A percentile compares a stretch with the other conserved stretches of the same genome.
These are phyloP conservation scores for Caenorhabditis angaria DNA, from an alignment of 2,888 invertebrate species.

Conservation along the genomic window DNA sequence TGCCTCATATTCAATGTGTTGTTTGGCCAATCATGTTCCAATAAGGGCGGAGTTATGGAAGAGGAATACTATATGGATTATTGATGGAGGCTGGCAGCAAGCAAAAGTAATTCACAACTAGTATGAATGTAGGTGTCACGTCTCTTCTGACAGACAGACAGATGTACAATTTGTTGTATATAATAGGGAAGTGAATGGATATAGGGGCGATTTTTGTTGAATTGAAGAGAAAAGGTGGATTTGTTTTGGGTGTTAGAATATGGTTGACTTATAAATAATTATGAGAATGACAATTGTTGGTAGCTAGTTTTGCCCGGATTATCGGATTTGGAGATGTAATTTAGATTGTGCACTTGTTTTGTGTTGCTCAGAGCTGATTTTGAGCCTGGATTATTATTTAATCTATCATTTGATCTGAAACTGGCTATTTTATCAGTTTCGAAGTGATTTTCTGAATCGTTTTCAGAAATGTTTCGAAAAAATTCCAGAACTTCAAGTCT, in stretches of 20 bases:
- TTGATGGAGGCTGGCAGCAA: not conserved
- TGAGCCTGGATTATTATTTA: no score
- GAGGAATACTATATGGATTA: slow-evolving; percentile 2
- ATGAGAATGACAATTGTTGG: no score
- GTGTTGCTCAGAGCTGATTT: no score
- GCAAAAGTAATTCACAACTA: slow-evolving; percentile 2
- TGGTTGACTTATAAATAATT: not conserved
- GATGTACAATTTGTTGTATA: slow-evolving; percentile 4
- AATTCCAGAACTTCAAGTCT: no score
- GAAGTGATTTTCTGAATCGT: no score
- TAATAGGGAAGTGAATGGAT: not conserved
- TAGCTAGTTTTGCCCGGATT: not conserved
- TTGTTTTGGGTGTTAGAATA: not conserved
- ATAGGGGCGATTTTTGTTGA: not conserved
- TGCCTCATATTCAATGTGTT: not conserved
- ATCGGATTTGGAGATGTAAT: not conserved
- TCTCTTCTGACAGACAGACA: not conserved
- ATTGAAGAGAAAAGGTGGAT: not conserved
- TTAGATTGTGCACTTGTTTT: no score
- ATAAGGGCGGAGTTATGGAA: not conserved
- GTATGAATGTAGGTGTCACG: slow-evolving; percentile 1
- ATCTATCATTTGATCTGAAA: no score
- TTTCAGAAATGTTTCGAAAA: no score
- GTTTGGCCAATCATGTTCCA: not conserved
- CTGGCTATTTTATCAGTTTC: no score